A percentile compares a stretch with the other conserved stretches of the same genome.
Conservation (phyloP, 2,797 vertebrate genomes). For the Novumbra hubbsi region DNA sequence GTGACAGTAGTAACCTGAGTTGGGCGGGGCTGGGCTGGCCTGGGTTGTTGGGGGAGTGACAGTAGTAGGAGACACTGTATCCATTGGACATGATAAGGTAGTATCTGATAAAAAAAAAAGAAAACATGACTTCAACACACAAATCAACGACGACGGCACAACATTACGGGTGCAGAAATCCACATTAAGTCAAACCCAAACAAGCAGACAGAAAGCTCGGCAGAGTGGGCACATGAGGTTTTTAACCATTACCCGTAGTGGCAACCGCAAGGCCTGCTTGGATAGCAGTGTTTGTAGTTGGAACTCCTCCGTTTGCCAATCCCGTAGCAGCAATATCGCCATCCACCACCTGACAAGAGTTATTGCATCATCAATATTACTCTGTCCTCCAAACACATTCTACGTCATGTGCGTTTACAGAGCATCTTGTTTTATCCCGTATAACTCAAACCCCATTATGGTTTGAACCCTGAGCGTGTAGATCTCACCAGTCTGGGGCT, state of each 20-base stretch:
- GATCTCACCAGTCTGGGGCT: conserved; percentile 81
- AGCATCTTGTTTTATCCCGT: background rate
- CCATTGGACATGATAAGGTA: conserved; percentile 89
- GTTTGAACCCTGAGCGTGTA: background rate
- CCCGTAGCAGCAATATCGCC: conserved; percentile 62
- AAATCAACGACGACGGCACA: background rate
- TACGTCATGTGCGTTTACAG: background rate
- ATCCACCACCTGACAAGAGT: conserved; percentile 63
- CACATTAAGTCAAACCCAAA: background rate
- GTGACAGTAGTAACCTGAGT: conserved; percentile 71
- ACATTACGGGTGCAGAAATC: background rate
- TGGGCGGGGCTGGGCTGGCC: conserved; percentile 73
- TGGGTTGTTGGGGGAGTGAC: conserved; percentile 52
- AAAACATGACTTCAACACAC: conserved; percentile 41
- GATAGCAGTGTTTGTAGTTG: conserved; percentile 68
- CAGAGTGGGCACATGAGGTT: background rate
- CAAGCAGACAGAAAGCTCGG: background rate
- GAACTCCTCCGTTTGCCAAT: conserved; percentile 73
- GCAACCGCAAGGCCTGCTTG: conserved; percentile 81
- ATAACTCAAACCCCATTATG: background rate
- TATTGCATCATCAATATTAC: conserved; percentile 30
- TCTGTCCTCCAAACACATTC: conserved; percentile 2
- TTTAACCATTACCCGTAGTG: conserved; percentile 76
- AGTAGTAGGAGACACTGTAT: conserved; percentile 79
- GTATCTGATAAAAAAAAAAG: conserved; percentile 81